Evolutionary conservation across 2,797 vertebrate genomes (phyloP), one percentile per base, ranked within the genome.

Genomic region (Decapterus maruadsi): DNA sequence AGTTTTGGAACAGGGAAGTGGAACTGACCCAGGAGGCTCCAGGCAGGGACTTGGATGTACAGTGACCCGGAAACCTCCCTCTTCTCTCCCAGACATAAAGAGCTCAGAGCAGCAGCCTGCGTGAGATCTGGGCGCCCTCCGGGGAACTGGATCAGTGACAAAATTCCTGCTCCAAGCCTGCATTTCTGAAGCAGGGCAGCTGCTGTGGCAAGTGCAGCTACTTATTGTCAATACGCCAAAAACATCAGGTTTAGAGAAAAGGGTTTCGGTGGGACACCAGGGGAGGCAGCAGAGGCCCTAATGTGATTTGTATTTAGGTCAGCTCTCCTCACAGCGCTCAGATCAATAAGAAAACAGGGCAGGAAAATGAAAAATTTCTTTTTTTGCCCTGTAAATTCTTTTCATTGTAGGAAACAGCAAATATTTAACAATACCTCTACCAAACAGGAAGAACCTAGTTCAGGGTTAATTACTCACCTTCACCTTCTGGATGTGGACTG

Each of bases 21-120:
- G 82, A 87, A 87, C 68, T 82, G 89, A 91, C 88, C 76, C 77
- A 6, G 68, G 80, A 72, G 64, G 69, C 75, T 91, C 72, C 48
- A 45, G 51, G 58, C 60, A 65, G 58, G 75, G 75, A 85, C 70
- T 90, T 89, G 82, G 84, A 85, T 91, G 90, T 81, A 92, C 89
- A 88, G 79, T 94, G 91, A 92, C 91, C 93, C 74, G 87, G 89
- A 95, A 95, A 90, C 73, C 75, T 90, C 83, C 43, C 81, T 86
- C 81, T 85, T 79, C 81, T 85, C 73, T 92, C 82, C 66, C 72
- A 79, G 80, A 90, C 92, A 93, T 90, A 93, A 93, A 92, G 92
- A 88, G 85, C 83, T 87, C 76, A 80, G 81, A 85, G 78, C 75
- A 68, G 70, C 57, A 78, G 81, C 85, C 89, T 89, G 86, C 80